These are phyloP conservation scores for Schrankia costaestrigalis DNA, from an alignment of 2,888 invertebrate genomes.

Conservation along the genomic window DNA sequence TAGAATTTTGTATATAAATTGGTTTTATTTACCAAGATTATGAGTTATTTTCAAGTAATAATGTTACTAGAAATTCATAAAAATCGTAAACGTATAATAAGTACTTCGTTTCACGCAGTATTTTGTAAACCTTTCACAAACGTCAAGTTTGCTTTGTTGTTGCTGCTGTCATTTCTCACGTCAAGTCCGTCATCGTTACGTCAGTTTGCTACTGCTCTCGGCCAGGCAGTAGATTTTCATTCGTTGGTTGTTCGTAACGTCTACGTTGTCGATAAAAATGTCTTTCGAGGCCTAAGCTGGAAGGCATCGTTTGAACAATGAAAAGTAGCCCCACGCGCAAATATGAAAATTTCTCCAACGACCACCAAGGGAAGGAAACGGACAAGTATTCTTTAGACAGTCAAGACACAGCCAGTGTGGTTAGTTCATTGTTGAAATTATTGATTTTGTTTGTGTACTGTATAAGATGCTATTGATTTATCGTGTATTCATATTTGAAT, in stretches of 20 bases:
- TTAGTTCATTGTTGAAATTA: slow-evolving; percentile 65
- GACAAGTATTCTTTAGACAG: slow-evolving; percentile 77
- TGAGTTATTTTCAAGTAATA: too few species aligned
- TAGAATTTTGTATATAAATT: too few species aligned
- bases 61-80: too few species aligned
- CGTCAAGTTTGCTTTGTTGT: too few species aligned
- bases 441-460: slow-evolving; percentile 74
- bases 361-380: slow-evolving; percentile 70
- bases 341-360: slow-evolving; percentile 75
- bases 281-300: slow-evolving; percentile 62
- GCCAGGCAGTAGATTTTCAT: slow-evolving; percentile 55
- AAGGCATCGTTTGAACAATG: slow-evolving; percentile 69
- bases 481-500: slow-evolving; percentile 39
- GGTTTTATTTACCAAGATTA: too few species aligned
- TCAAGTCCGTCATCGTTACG: too few species aligned
- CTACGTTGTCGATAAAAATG: slow-evolving; percentile 60
- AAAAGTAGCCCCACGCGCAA: slow-evolving; percentile 76
- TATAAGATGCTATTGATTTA: slow-evolving; percentile 66
- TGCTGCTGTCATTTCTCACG: slow-evolving; percentile 21
- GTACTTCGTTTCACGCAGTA: too few species aligned
- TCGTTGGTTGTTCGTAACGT: slow-evolving; percentile 55
- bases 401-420: slow-evolving; percentile 78
- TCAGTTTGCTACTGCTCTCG: too few species aligned
- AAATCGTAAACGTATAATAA: too few species aligned
- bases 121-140: too few species aligned